phyloP scores from a whole-genome alignment of 2,888 invertebrate species.

The Apoda limacodes region DNA sequence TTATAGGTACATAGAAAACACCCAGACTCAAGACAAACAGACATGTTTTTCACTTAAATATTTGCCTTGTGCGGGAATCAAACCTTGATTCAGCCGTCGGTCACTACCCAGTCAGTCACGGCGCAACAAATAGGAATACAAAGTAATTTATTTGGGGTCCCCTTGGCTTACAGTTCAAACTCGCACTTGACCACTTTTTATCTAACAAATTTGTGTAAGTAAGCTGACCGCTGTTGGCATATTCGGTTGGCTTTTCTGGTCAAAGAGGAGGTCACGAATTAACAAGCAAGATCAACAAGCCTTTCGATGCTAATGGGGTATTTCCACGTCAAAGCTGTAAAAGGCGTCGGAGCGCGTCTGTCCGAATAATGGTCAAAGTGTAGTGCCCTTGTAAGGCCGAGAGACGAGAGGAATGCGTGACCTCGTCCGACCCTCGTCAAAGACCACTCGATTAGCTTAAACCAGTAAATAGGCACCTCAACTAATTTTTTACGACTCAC shows the following conservation, averaged over 20 bases:
- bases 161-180: too few relatives aligned
- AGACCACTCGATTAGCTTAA: conserved; percentile 58
- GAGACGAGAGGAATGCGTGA: conserved; percentile 36
- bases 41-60: too few relatives aligned
- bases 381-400: conserved; percentile 36
- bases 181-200: too few relatives aligned
- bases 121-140: conserved; percentile 5
- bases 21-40: too few relatives aligned
- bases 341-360: conserved; percentile 62
- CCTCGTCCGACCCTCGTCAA: conserved; percentile 63
- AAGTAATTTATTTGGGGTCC: conserved; percentile 7
- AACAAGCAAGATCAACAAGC: conserved; percentile 62
- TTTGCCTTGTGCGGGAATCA: too few relatives aligned
- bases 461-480: conserved; percentile 31
- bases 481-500: not conserved
- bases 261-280: conserved; percentile 58
- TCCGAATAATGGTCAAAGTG: conserved; percentile 61
- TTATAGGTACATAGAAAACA: too few relatives aligned
- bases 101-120: too few relatives aligned
- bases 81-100: too few relatives aligned
- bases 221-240: too few relatives aligned
- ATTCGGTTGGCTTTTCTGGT: conserved; percentile 25
- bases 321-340: conserved; percentile 65
- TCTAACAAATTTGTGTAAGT: too few relatives aligned
- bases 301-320: conserved; percentile 62